Conservation (phyloP, 2,113 vertebrate species). For the Rafetus swinhoei region DNA sequence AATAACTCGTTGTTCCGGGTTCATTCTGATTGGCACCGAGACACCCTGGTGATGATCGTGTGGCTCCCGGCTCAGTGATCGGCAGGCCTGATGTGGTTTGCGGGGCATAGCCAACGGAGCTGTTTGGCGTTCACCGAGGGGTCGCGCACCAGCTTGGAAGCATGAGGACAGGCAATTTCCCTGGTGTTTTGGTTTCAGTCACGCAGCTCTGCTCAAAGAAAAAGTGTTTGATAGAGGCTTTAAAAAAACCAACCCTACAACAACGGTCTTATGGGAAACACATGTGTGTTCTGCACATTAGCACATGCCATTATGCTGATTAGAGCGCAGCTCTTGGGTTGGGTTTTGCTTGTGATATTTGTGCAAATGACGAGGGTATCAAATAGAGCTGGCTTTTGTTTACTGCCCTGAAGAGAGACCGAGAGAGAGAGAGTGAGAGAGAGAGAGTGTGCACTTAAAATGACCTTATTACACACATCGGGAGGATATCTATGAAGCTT, state of each 20-base stretch:
- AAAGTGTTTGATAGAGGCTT: conserved; percentile 81
- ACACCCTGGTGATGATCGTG: background rate
- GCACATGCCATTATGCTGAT: conserved; percentile 78
- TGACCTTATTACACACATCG: conserved; percentile 79
- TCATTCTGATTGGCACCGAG: background rate
- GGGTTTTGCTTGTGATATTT: conserved; percentile 70
- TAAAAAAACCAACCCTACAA: conserved; percentile 75
- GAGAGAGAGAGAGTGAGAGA: background rate
- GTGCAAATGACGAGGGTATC: conserved; percentile 41
- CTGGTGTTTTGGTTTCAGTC: conserved; percentile 81
- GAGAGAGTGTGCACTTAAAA: conserved; percentile 71
- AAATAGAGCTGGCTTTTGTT: conserved; percentile 79
- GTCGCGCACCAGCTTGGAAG: conserved; percentile 85
- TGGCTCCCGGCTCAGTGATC: conserved; percentile 66
- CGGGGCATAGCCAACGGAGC: conserved; percentile 77
- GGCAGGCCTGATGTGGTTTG: conserved; percentile 81
- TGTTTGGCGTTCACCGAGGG: conserved; percentile 79
- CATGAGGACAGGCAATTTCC: conserved; percentile 78
- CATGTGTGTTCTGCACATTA: conserved; percentile 80
- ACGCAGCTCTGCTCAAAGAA: conserved; percentile 70
- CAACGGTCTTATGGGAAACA: conserved; percentile 86
- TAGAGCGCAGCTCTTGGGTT: conserved; percentile 64
- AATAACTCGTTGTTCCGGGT: background rate
- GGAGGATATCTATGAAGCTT: conserved; percentile 73
- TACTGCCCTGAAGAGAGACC: conserved; percentile 71